Base-by-base conservation (phyloP, 2,113 vertebrate genomes). In the Acanthochromis polyacanthus region DNA sequence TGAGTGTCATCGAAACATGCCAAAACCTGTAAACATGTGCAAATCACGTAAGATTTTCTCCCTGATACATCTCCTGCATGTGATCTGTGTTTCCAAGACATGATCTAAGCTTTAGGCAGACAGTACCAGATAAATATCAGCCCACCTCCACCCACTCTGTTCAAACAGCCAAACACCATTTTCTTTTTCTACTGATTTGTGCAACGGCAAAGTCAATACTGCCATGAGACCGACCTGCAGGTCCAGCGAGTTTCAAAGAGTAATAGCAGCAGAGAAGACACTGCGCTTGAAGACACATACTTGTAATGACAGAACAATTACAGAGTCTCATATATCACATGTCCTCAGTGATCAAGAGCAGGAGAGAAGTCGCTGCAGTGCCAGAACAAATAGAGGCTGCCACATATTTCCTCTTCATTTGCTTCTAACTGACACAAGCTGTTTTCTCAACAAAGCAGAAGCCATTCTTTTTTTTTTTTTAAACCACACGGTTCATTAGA, bases 301-400 rank as follows among this genome's bases (percentile, higher is more conserved):
- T 79, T 76, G 63, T 55, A 83, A 81, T 87, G 89, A 91, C 90
- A 89, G 87, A 85, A 63, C 87, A 89, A 91, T 91, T 88, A 90
- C 79, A 87, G 32, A 43, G 48, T 61, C 86, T 82, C 65, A 43
- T 87, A 66, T 63, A 79, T 89, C 79, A 60, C 65, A 56, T 38
- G 28, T 83, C 63, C 66, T 61, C 55, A 6, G 46, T 55, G 65
- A 81, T 80, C 62, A 38, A 45, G 58, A 58, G 43, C 48, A 30
- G 52, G 7, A 59, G 50, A 62, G 62, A 36, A 60, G 65, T 60
- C 56, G 16, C 45, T 10, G 51, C n/a, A 23, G 23, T 30, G 56
- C 40, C 32, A 6, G n/a, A 68, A 23, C 56, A 74, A 82, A 76
- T 76, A 40, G 60, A 78, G 66, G 36, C 19, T 43, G 28, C 20